These are phyloP conservation scores for Oxycera nigricornis DNA, from an alignment of 2,888 invertebrate species.

Conservation along the genomic window DNA sequence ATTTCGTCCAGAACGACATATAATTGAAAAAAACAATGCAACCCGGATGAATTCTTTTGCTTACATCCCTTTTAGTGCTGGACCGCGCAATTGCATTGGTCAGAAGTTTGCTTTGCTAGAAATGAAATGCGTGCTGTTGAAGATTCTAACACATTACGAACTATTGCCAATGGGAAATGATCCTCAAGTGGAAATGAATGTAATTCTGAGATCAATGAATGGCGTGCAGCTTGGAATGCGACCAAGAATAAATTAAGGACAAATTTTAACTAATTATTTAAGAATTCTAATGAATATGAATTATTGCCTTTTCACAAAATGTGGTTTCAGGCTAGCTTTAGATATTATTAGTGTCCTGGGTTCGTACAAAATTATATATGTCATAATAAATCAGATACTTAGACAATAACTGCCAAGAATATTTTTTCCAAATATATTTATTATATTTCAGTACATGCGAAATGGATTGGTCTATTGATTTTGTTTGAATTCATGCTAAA, in stretches of 20 bases:
- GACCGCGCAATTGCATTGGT: conserved; percentile 64
- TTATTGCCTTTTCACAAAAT: too few relatives aligned
- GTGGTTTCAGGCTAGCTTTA: too few relatives aligned
- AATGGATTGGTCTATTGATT: too few relatives aligned
- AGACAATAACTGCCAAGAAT: too few relatives aligned
- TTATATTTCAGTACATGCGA: too few relatives aligned
- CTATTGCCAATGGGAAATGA: conserved; percentile 54
- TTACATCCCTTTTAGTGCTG: conserved; percentile 59
- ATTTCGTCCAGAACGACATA: conserved; percentile 57
- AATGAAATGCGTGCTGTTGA: conserved; percentile 54
- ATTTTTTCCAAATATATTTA: too few relatives aligned
- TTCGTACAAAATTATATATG: too few relatives aligned
- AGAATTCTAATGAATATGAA: too few relatives aligned
- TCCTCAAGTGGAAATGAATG: conserved; percentile 51
- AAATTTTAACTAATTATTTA: too few relatives aligned
- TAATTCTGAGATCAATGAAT: conserved; percentile 54
- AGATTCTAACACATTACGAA: conserved; percentile 54
- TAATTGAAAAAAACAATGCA: conserved; percentile 60
- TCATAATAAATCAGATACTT: too few relatives aligned
- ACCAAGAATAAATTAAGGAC: conserved; percentile 12
- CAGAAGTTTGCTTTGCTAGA: conserved; percentile 57
- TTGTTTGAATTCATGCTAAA: too few relatives aligned
- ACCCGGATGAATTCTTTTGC: conserved; percentile 49
- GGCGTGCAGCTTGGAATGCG: conserved; percentile 54
- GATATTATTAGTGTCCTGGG: too few relatives aligned